Evolutionary conservation across 2,113 vertebrate species (phyloP).

Genomic region (Thunnus maccoyii): DNA sequence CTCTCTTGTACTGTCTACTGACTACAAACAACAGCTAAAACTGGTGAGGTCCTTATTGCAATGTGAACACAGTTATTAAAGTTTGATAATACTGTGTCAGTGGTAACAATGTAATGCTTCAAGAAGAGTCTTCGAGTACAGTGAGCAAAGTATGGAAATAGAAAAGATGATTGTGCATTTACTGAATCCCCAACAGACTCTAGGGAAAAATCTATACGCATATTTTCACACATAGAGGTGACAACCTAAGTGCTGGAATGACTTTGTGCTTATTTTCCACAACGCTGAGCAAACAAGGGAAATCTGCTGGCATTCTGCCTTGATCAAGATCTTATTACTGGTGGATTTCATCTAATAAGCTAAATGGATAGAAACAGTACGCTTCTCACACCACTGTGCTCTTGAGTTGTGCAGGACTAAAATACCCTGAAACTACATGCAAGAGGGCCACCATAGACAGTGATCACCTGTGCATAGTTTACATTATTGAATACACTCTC

Average conservation of each 20-base stretch:
- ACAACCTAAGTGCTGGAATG: slow-evolving; percentile 25
- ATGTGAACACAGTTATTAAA: background rate
- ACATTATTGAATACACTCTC: background rate
- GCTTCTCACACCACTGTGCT: background rate
- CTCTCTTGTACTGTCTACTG: background rate
- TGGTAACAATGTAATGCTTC: background rate
- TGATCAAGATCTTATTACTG: slow-evolving; percentile 48
- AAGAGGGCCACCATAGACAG: slow-evolving; percentile 8
- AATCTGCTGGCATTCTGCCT: slow-evolving; percentile 31
- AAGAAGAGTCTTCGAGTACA: background rate
- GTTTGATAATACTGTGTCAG: background rate
- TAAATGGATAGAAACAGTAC: slow-evolving; percentile 43
- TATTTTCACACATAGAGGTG: slow-evolving; percentile 13
- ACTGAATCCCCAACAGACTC: background rate
- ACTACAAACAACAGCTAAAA: slow-evolving; percentile 19
- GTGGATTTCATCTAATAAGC: slow-evolving; percentile 35
- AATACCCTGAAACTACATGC: background rate
- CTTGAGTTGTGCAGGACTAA: slow-evolving; percentile 3
- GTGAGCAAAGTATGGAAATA: slow-evolving; percentile 13
- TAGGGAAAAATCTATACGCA: slow-evolving; percentile 7
- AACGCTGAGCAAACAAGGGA: slow-evolving; percentile 29
- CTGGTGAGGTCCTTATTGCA: background rate
- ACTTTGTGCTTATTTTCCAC: slow-evolving; percentile 52
- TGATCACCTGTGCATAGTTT: background rate
- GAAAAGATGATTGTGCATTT: slow-evolving; percentile 17